Conservation (phyloP, 2,113 vertebrate species). For the Macrotis lagotis region DNA sequence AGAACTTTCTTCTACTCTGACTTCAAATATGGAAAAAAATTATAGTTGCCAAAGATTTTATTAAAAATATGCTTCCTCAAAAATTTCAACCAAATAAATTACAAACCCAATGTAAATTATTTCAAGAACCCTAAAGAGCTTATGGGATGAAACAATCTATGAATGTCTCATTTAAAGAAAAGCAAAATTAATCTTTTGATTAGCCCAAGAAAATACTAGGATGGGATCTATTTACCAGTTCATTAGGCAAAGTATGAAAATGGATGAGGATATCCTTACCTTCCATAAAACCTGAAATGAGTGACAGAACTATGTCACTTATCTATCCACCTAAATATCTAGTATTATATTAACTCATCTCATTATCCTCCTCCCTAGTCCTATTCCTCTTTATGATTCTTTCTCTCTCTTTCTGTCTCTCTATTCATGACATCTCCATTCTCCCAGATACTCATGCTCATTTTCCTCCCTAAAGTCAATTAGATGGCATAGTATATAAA, state of each 20-base stretch:
- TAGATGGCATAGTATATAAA: not conserved
- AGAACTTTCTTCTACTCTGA: slow-evolving; percentile 67
- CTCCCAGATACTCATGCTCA: not conserved
- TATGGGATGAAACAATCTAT: slow-evolving; percentile 54
- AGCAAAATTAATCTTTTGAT: slow-evolving; percentile 68
- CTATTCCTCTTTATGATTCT: not conserved
- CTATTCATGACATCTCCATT: not conserved
- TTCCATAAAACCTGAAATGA: slow-evolving; percentile 22
- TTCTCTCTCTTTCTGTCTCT: no score
- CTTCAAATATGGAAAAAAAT: slow-evolving; percentile 68
- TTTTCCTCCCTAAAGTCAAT: not conserved
- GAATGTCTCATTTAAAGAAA: slow-evolving; percentile 60
- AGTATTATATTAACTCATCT: not conserved
- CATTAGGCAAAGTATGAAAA: slow-evolving; percentile 64
- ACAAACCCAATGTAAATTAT: slow-evolving; percentile 70
- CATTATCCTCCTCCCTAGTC: not conserved
- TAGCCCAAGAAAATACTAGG: slow-evolving; percentile 63
- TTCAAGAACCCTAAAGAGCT: slow-evolving; percentile 65
- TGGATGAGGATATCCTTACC: slow-evolving; percentile 19
- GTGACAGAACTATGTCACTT: not conserved
- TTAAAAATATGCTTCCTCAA: slow-evolving; percentile 49
- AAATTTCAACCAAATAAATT: slow-evolving; percentile 57
- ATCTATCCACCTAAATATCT: not conserved
- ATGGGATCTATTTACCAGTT: slow-evolving; percentile 71
- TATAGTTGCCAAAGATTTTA: slow-evolving; percentile 50